Evolutionary conservation across 92 coral and sea anemone species (phyloP), one percentile per base, ranked within the genome.

Genomic region (Umimayanthus kanabou): DNA sequence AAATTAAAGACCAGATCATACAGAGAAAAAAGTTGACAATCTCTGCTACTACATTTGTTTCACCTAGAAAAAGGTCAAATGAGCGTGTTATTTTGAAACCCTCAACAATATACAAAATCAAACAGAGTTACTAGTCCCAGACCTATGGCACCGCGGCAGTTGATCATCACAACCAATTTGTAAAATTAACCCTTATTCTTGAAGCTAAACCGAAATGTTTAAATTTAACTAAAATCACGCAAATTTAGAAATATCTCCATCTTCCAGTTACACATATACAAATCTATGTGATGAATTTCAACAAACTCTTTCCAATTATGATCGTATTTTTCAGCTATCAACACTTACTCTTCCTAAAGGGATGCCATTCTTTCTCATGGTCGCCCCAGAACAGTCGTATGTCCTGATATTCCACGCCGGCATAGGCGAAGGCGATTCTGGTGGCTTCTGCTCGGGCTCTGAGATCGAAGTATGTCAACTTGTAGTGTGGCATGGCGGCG

Each of bases 381-480:
- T 75, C 79, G 22, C 0, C n/a, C 79, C 79, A 75, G 4, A 53
- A 39, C 10, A 75, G 0, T 39, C 79, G 64, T 23, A 40, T 22
- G 80, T 77, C 61, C 23, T 77, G 39, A 45, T 77, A 77, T 7
- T 77, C 80, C 8, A 16, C 80, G 0, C 80, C 80, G 15, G 80
- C 61, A 26, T 77, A 77, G 33, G 64, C 80, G 23, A 77, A 77
- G 5, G 50, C 47, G 20, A 77, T 77, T 20, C 80, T 64, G 80
- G 39, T 77, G n/a, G 80, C 61, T 20, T 77, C 80, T 43, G 80
- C 80, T 50, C 80, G 80, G 10, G 26, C 80, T 45, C 29, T 77
- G 80, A 77, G n/a, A 77, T 77, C 80, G 50, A 77, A 77, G 39
- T 77, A 77, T 1, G 80, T 77, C 80, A 77, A 77, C 64, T 77